Conservation (phyloP, 2,797 vertebrate genomes). For the Liparis tanakae region DNA sequence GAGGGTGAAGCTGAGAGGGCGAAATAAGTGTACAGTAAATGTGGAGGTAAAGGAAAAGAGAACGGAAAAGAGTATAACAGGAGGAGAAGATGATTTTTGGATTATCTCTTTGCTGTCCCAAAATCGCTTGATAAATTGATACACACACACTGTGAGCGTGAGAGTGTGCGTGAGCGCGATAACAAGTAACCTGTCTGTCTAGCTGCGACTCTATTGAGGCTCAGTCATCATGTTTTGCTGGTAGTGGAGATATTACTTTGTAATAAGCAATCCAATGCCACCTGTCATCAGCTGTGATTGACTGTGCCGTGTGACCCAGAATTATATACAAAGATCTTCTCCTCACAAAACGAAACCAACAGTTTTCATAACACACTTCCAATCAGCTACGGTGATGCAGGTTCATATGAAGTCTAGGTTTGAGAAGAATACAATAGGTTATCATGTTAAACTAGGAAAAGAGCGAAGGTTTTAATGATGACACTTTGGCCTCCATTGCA, state of each 20-base stretch:
- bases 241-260: constrained; percentile 22
- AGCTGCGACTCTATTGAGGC: constrained; percentile 10
- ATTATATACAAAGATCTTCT: constrained; percentile 32
- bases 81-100: constrained; percentile 51
- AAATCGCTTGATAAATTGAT: constrained; percentile 12
- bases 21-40: constrained; percentile 13
- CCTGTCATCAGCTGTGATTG: constrained; percentile 21
- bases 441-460: constrained; percentile 14
- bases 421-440: constrained; percentile 18
- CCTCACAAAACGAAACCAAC: constrained; percentile 10
- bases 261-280: constrained; percentile 20
- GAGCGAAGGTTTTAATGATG: constrained; percentile 2
- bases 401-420: constrained; percentile 3
- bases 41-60: neutral
- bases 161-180: constrained; percentile 20
- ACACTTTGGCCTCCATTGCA: constrained; percentile 21
- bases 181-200: constrained; percentile 27
- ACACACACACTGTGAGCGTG: constrained; percentile 35
- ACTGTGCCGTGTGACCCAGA: constrained; percentile 9
- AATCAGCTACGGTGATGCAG: neutral
- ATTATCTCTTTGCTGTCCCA: constrained; percentile 41
- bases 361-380: constrained; percentile 11
- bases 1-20: constrained; percentile 7
- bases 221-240: constrained; percentile 30
- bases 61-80: constrained; percentile 43